Conservation (phyloP, 2,113 vertebrate species). For the Callithrix jacchus region DNA sequence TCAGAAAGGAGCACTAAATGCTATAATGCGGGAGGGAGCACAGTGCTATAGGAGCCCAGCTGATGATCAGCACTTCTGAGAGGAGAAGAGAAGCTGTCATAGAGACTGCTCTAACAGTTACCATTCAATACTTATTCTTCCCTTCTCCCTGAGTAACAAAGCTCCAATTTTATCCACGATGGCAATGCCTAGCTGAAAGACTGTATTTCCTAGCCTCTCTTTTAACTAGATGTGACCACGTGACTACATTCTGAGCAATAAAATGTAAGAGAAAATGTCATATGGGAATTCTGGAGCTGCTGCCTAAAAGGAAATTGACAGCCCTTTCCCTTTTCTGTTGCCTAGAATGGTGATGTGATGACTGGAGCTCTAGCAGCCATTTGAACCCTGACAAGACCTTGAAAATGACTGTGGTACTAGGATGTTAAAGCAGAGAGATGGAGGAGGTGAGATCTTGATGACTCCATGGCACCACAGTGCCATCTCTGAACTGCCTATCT, state of each 20-base stretch:
- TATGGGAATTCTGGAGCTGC: background rate
- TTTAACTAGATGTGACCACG: background rate
- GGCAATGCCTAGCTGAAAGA: background rate
- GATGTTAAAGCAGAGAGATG: background rate
- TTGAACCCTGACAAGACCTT: background rate
- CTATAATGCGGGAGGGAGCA: background rate
- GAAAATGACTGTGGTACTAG: background rate
- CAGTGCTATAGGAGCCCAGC: background rate
- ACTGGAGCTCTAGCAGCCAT: background rate
- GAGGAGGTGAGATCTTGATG: background rate
- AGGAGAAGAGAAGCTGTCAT: background rate
- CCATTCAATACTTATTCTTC: background rate
- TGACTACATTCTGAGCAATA: background rate
- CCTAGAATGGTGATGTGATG: background rate
- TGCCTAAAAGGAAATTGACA: background rate
- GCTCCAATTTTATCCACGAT: background rate
- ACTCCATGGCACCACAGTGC: background rate
- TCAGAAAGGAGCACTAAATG: background rate
- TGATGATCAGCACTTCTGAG: background rate
- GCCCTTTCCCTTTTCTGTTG: background rate
- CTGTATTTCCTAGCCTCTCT: background rate
- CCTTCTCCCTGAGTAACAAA: constrained; percentile 3
- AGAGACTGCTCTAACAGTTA: background rate
- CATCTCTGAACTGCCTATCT: background rate
- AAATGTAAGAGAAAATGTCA: constrained; percentile 36